Percentiles rank a stretch among this genome's conserved stretches.
phyloP scores from a whole-genome alignment of 30 jellyfish, hydroid and myxozoan genomes.

The Calvadosia cruxmelitensis region DNA sequence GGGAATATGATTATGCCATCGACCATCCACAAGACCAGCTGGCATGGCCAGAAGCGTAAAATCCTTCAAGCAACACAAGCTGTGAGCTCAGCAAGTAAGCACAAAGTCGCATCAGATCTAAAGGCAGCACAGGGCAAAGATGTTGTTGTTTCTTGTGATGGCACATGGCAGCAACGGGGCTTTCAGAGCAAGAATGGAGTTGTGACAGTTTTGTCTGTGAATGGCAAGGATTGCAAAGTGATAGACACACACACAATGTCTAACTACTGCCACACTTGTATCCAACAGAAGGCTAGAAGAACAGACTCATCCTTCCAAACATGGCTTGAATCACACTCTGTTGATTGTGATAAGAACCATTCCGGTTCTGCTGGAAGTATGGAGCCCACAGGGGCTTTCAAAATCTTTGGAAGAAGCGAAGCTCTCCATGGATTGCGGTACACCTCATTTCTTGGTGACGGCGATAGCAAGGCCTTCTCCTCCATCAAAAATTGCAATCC shows the following conservation, averaged over 20 bases:
- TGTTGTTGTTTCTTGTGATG: slow-evolving; percentile 22
- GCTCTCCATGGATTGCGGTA: not conserved
- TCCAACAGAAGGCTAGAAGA: no score
- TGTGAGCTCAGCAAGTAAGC: slow-evolving; percentile 4
- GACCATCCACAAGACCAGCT: no score
- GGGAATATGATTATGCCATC: no score
- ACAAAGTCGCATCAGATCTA: slow-evolving; percentile 2
- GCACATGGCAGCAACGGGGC: no score
- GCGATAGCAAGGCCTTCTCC: slow-evolving; percentile 2
- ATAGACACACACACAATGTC: slow-evolving; percentile 16
- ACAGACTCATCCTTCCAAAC: no score
- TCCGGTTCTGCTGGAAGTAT: slow-evolving; percentile 11
- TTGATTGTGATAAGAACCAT: no score
- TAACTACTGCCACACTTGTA: slow-evolving; percentile 12
- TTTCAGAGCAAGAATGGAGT: slow-evolving; percentile 24
- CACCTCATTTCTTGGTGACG: slow-evolving; percentile 4
- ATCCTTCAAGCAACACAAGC: slow-evolving; percentile 5
- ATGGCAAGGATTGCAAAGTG: slow-evolving; percentile 6
- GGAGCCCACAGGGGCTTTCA: slow-evolving; percentile 6
- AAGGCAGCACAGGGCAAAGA: slow-evolving; percentile 7
- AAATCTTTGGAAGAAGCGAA: not conserved
- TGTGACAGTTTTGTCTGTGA: slow-evolving; percentile 19
- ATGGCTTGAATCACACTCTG: no score
- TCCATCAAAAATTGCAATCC: not conserved
- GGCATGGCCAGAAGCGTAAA: no score